Evolutionary conservation across 2,113 vertebrate genomes (phyloP), one percentile per base, ranked within the genome.

Genomic region (Malurus elegans): DNA sequence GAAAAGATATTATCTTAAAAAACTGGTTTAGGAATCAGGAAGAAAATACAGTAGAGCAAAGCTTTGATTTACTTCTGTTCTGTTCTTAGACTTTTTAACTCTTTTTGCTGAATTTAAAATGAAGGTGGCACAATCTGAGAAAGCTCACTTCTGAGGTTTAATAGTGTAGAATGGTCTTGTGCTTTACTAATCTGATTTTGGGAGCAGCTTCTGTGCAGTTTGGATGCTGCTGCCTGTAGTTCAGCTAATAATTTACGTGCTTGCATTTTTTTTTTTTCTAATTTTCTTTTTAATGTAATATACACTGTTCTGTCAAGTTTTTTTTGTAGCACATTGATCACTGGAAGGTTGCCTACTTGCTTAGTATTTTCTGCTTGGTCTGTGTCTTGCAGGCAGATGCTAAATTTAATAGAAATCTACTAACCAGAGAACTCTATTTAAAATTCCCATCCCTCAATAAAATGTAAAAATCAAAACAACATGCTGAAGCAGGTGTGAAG

Each of bases 371-470:
- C 25, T 82, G 18, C 53, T 71, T n/a, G 10, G 23, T 64, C 65
- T 36, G 7, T n/a, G 8, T 79, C 57, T 66, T 75, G 53, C 34
- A 88, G 34, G 56, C 58, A 94, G 57, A 81, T 57, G 40, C 47
- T 75, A 79, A 67, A 92, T 83, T 94, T 75, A 74, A 56, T 95
- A 94, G 51, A 79, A 88, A 66, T 54, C 38, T 92, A 58, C 65
- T 84, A 76, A 86, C 36, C 15, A 69, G 71, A 90, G 36, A 58
- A 50, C 19, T 32, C 25, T 86, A 47, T 88, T 91, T 80, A 94
- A 96, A 95, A 84, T 95, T 96, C 70, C 16, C 14, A 18, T 83
- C 14, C 40, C 48, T 93, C 73, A 74, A 38, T 73, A 65, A 86
- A 84, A 29, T 88, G 53, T 90, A 75, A 89, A 90, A 87, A 53